These are phyloP conservation scores for Nycticebus coucang DNA, from an alignment of 2,113 vertebrate genomes.

Conservation along the genomic window DNA sequence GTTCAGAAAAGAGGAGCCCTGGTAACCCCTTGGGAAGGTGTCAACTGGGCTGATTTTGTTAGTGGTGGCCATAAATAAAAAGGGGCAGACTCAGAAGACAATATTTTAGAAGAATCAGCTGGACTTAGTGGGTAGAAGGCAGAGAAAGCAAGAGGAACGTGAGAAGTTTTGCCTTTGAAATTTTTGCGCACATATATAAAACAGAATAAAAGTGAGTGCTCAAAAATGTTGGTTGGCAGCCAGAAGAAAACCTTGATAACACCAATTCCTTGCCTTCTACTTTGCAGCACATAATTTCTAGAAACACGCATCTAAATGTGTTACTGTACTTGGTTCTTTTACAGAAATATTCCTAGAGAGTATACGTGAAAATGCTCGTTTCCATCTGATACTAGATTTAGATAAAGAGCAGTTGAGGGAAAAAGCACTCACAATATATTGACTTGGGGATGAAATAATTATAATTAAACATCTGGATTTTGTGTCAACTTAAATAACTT, in stretches of 20 bases:
- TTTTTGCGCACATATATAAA: background rate
- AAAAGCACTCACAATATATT: background rate
- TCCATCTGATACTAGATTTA: background rate
- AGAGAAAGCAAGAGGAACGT: background rate
- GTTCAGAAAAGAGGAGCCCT: background rate
- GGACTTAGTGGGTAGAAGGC: background rate
- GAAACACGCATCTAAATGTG: background rate
- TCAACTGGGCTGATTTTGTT: background rate
- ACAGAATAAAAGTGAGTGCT: background rate
- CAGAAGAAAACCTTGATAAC: background rate
- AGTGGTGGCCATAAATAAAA: background rate
- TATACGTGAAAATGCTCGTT: background rate
- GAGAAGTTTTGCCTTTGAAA: background rate
- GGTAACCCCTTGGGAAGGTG: background rate
- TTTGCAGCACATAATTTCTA: background rate
- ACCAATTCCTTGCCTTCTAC: background rate
- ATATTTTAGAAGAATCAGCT: background rate
- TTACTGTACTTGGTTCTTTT: background rate
- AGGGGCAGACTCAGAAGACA: background rate
- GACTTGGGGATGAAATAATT: constrained; percentile 16
- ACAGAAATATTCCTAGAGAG: background rate
- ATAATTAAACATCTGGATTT: constrained; percentile 35
- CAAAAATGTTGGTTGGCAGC: background rate
- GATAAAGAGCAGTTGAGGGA: background rate
- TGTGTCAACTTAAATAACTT: constrained; percentile 26